Evolutionary conservation across 2,797 vertebrate species (phyloP).

Genomic region (Falco biarmicus): DNA sequence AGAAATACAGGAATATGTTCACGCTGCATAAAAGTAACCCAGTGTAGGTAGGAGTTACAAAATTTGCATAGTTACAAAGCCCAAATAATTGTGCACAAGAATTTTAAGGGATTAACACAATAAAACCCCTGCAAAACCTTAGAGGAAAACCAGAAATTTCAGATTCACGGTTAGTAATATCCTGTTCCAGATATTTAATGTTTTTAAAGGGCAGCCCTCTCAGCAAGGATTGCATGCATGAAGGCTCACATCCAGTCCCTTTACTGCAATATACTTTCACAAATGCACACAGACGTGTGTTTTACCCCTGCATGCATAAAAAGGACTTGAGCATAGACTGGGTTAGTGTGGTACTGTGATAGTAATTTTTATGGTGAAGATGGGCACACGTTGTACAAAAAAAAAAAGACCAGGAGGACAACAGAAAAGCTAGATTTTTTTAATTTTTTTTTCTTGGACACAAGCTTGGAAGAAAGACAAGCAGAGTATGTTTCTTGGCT

Average conservation of each 20-base stretch:
- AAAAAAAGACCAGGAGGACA: background rate
- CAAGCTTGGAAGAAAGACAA: background rate
- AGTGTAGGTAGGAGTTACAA: background rate
- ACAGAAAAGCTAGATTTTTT: background rate
- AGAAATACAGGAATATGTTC: background rate
- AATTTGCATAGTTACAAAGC: background rate
- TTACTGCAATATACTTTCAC: background rate
- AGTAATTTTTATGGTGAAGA: background rate
- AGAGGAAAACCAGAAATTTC: background rate
- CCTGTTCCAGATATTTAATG: background rate
- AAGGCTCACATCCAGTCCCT: background rate
- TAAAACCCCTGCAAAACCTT: background rate
- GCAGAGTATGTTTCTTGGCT: background rate
- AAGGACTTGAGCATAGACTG: background rate
- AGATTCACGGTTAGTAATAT: background rate
- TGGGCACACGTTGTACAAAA: background rate
- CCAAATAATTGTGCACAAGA: background rate
- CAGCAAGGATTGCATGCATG: background rate
- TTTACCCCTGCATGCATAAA: background rate
- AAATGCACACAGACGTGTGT: background rate
- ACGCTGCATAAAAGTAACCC: background rate
- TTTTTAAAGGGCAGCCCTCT: background rate
- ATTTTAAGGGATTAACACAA: background rate
- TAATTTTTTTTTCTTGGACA: background rate
- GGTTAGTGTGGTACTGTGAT: background rate